phyloP scores from a whole-genome alignment of 2,113 vertebrate genomes.

The Trogon melanurus region DNA sequence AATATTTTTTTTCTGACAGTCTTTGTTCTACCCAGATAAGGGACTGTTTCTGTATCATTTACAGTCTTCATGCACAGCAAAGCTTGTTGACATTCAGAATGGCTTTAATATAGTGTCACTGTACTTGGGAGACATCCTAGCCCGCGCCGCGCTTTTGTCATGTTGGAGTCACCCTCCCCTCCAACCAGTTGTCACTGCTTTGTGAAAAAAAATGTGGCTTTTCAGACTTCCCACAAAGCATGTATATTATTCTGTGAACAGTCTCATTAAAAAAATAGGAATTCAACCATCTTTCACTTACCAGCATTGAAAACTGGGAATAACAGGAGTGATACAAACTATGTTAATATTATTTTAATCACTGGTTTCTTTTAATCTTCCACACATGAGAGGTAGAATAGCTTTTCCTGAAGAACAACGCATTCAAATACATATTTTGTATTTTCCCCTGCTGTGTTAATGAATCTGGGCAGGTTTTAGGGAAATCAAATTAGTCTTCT shows the following conservation, averaged over 20 bases:
- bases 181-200: background rate
- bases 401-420: conserved; percentile 14
- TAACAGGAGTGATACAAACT: background rate
- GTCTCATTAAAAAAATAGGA: conserved; percentile 30
- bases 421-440: background rate
- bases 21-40: conserved; percentile 54
- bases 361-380: background rate
- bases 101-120: background rate
- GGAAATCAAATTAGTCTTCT: conserved; percentile 48
- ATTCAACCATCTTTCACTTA: background rate
- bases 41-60: conserved; percentile 31
- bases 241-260: background rate
- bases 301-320: background rate
- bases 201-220: background rate
- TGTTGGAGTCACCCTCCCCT: background rate
- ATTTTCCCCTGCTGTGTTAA: conserved; percentile 21
- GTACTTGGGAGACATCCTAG: background rate
- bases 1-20: conserved; percentile 41
- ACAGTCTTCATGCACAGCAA: background rate
- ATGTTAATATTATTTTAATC: conserved; percentile 50
- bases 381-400: background rate
- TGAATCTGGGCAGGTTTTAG: conserved; percentile 6
- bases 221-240: background rate
- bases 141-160: background rate
- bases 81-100: background rate